These are phyloP conservation scores for Hypocryptadius cinnamomeus DNA, from an alignment of 2,113 vertebrate species.

Conservation along the genomic window DNA sequence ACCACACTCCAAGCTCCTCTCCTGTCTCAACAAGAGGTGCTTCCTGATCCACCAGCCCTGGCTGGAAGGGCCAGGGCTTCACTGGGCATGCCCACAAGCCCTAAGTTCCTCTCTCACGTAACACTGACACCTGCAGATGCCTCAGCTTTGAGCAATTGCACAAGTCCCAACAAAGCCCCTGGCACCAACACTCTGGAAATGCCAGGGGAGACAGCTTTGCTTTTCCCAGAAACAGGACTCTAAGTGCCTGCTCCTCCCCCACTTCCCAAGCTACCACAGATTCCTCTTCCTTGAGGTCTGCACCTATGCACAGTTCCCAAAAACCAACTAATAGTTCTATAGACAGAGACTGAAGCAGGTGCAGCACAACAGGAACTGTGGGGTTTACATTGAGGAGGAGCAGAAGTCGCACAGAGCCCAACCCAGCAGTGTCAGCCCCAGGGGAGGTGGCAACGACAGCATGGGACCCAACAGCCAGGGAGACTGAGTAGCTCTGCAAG, in stretches of 20 bases:
- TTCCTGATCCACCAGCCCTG: neutral
- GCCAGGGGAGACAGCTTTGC: neutral
- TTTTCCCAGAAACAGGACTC: neutral
- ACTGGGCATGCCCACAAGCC: neutral
- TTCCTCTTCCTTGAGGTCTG: neutral
- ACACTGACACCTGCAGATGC: neutral
- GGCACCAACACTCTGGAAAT: neutral
- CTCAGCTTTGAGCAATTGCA: neutral
- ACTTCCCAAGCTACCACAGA: neutral
- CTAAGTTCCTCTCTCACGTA: neutral
- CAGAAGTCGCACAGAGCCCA: neutral
- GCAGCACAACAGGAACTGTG: neutral
- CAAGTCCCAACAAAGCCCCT: neutral
- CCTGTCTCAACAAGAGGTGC: neutral
- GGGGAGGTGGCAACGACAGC: neutral
- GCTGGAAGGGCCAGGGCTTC: neutral
- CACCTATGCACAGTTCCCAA: neutral
- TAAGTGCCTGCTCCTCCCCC: neutral
- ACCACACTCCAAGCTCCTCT: neutral
- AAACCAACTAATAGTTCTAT: neutral
- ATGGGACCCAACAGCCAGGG: neutral
- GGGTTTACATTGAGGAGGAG: neutral
- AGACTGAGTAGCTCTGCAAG: neutral
- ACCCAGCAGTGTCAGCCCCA: neutral
- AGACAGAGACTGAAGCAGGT: neutral